Base-by-base conservation (phyloP, 2,888 invertebrate genomes). In the Xylocampa areola region DNA sequence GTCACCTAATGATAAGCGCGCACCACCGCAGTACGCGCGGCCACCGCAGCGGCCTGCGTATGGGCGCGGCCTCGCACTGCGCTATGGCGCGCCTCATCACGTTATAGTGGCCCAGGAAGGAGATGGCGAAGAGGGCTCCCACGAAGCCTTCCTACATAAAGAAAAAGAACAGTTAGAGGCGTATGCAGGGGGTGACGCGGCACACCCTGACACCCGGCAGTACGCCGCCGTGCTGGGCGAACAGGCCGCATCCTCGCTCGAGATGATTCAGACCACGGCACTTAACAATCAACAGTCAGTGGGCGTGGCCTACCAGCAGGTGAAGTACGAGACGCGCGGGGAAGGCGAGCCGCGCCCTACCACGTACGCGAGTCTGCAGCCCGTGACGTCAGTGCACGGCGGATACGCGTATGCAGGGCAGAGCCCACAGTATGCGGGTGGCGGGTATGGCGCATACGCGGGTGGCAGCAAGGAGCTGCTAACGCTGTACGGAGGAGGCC, bases 331-430 rank as follows among this genome's bases (percentile, higher is more conserved):
- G 85, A 71, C 92, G 69, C 87, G 94, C 58, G 81, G 77, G 25
- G 83, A 94, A 63, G 81, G 84, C 14, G 86, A 91, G 58, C 85
- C 85, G 32, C 87, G 90, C n/a, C 82, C 88, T 32, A 88, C 82
- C 36, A 96, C 94, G 16, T 96, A 96, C 74, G 95, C 96, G 0
- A 95, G 95, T 68, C 84, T 96, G 62, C 96, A 96, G 80, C 95
- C 96, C 0, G 96, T 96, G 1, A 94, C 95, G 3, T 91, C 95
- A 6, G 88, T 95, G 14, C 92, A 86, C 68, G 85, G 88, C 4
- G 87, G 89, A 4, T 92, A 91, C 75, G 82, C 88, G 25, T 88
- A 88, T 52, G 86, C 87, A 0, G 73, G 85, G 0, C 89, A 87
- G 66, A 89, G 90, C 59, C 89, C 90, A n/a, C 87, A 88, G 68